A percentile compares a stretch with the other conserved stretches of the same genome.
These are phyloP conservation scores for Salminus brasiliensis DNA, from an alignment of 2,113 vertebrate genomes.

Conservation along the genomic window DNA sequence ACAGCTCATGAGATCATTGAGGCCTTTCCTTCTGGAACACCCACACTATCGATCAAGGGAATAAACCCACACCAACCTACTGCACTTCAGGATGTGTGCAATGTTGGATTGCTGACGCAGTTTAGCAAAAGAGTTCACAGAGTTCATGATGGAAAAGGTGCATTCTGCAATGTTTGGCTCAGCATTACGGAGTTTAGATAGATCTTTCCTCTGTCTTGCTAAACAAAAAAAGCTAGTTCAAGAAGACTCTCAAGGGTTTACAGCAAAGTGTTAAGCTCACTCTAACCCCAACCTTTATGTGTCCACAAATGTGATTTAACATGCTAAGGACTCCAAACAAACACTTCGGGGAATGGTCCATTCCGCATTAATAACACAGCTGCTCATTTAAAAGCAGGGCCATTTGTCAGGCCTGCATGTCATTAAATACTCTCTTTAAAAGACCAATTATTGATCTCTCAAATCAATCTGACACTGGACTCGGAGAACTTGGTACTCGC, in stretches of 20 bases:
- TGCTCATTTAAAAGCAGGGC: slow-evolving; percentile 35
- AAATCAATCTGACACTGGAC: neutral
- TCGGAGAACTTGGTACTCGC: no score
- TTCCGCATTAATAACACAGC: slow-evolving; percentile 37
- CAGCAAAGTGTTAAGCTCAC: slow-evolving; percentile 27
- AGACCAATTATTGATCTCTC: slow-evolving; percentile 6
- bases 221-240: slow-evolving; percentile 3
- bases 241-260: slow-evolving; percentile 16
- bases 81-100: slow-evolving; percentile 38
- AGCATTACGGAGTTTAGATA: slow-evolving; percentile 19
- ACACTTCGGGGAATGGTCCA: slow-evolving; percentile 10
- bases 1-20: slow-evolving; percentile 44
- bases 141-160: slow-evolving; percentile 36
- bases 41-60: slow-evolving; percentile 44
- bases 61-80: slow-evolving; percentile 42
- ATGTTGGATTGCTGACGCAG: slow-evolving; percentile 43
- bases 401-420: slow-evolving; percentile 16
- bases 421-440: slow-evolving; percentile 18
- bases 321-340: slow-evolving; percentile 15
- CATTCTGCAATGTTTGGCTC: slow-evolving; percentile 37
- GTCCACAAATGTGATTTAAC: slow-evolving; percentile 38
- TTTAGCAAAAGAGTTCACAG: slow-evolving; percentile 36
- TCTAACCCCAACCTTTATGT: slow-evolving; percentile 20
- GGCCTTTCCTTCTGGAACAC: slow-evolving; percentile 43
- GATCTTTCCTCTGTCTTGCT: slow-evolving; percentile 22